Conservation (phyloP, 2,888 invertebrate species). For the Anodontia alba region DNA sequence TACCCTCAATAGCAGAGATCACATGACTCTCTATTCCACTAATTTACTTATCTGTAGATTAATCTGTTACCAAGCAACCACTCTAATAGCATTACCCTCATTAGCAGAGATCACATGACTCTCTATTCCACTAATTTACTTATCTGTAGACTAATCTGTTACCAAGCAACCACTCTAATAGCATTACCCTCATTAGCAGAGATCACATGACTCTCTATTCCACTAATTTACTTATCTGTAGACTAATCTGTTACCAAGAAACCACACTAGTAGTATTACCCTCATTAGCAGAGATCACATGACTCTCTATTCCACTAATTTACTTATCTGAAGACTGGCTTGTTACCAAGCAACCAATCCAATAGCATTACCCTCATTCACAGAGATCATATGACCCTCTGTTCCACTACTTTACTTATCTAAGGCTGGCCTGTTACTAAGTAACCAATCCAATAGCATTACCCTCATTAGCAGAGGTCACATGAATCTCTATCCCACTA, state of each 20-base stretch:
- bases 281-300: too few relatives aligned
- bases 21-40: slow-evolving; percentile 81
- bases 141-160: too few relatives aligned
- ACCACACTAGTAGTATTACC: too few relatives aligned
- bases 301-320: too few relatives aligned
- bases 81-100: slow-evolving; percentile 85
- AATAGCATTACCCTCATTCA: slow-evolving; percentile 85
- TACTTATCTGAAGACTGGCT: too few relatives aligned
- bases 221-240: too few relatives aligned
- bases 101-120: slow-evolving; percentile 85
- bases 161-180: too few relatives aligned
- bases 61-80: slow-evolving; percentile 85
- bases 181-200: too few relatives aligned
- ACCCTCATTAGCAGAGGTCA: slow-evolving; percentile 85
- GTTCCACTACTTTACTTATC: slow-evolving; percentile 64
- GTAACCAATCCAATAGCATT: slow-evolving; percentile 84
- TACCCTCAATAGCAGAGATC: slow-evolving; percentile 85
- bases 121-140: too few relatives aligned
- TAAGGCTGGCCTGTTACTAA: slow-evolving; percentile 86
- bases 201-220: too few relatives aligned
- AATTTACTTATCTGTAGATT: slow-evolving; percentile 83
- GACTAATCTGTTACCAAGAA: too few relatives aligned
- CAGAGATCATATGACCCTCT: slow-evolving; percentile 84
- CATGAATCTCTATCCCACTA: slow-evolving; percentile 82
- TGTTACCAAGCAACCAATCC: slow-evolving; percentile 85